Evolutionary conservation across 2,888 invertebrate species (phyloP).

Genomic region (Nephrotoma appendiculata): DNA sequence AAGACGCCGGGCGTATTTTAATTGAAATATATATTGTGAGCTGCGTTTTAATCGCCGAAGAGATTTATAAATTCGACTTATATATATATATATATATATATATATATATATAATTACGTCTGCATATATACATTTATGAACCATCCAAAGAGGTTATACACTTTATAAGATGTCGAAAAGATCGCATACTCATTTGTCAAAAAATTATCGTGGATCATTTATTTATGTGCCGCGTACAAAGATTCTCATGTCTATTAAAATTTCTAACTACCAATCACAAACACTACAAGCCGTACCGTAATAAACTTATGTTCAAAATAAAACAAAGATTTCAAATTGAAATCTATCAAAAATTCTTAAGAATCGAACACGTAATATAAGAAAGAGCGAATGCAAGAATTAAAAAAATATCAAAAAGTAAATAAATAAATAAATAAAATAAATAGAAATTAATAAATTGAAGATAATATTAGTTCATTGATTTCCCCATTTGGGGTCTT

Average conservation of each 20-base stretch:
- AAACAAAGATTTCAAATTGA: background rate
- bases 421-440: conserved; percentile 1
- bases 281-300: background rate
- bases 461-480: conserved; percentile 3
- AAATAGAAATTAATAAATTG: background rate
- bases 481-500: conserved; percentile 4
- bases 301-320: background rate
- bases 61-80: too few species aligned
- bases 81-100: too few species aligned
- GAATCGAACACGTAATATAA: background rate
- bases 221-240: background rate
- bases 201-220: background rate
- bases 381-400: background rate
- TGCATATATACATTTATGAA: too few species aligned
- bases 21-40: too few species aligned
- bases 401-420: background rate
- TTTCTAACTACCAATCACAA: background rate
- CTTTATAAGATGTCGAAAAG: background rate
- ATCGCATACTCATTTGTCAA: background rate
- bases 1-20: too few species aligned
- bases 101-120: too few species aligned
- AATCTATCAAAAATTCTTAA: background rate
- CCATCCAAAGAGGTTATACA: background rate
- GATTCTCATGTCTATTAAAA: background rate
- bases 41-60: too few species aligned